These are phyloP conservation scores for Coelogynopora nodosa DNA, from an alignment of 2,888 invertebrate species.

Conservation along the genomic window DNA sequence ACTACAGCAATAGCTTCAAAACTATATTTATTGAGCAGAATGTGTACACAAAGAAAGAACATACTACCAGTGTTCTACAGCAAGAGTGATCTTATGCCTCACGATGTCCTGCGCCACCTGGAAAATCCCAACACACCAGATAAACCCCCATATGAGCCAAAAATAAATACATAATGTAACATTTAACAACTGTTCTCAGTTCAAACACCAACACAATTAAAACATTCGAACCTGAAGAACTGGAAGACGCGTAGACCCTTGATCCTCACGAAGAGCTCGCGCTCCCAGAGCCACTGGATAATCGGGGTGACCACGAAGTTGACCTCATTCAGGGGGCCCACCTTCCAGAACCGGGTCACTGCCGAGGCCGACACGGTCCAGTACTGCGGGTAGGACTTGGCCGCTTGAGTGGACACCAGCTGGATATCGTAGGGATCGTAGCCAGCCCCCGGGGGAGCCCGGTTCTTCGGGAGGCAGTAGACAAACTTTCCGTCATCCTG, in stretches of 20 bases:
- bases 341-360: conserved; percentile 53
- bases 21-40: too few species aligned
- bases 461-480: conserved; percentile 56
- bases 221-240: conserved; percentile 52
- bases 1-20: too few species aligned
- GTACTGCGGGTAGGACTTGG: conserved; percentile 51
- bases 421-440: conserved; percentile 59
- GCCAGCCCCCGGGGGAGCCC: conserved; percentile 51
- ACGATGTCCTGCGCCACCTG: too few species aligned
- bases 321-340: conserved; percentile 45
- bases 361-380: conserved; percentile 59
- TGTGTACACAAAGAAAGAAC: too few species aligned
- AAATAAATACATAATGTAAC: too few species aligned
- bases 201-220: too few species aligned
- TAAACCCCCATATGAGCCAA: too few species aligned
- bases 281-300: conserved; percentile 60
- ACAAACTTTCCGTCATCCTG: conserved; percentile 58
- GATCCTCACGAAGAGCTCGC: conserved; percentile 55
- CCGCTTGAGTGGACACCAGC: conserved; percentile 15
- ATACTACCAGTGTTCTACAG: too few species aligned
- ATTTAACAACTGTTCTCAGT: too few species aligned
- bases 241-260: conserved; percentile 55
- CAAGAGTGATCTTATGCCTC: too few species aligned
- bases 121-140: too few species aligned
- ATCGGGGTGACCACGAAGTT: conserved; percentile 53